Evolutionary conservation across 1,140 invertebrate genomes (phyloP), one percentile per base, ranked within the genome.

Genomic region (Heliconius himera): DNA sequence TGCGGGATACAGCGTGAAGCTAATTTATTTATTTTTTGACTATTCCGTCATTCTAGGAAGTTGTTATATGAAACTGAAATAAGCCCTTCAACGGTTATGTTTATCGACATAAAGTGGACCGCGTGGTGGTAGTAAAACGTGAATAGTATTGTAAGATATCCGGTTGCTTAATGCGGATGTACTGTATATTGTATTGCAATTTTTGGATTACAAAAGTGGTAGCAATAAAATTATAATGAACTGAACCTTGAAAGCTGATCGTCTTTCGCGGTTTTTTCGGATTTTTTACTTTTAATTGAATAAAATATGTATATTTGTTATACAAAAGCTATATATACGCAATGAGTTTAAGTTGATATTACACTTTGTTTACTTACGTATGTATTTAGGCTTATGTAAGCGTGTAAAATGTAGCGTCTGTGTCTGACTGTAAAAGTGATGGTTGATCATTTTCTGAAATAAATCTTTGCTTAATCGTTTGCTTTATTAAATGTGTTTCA

Each of bases 121-220:
- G 79, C 66, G 54, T 80, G 79, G 71, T 74, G 49, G 79, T 38
- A 81, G 78, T 83, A 83, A 81, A 81, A 79, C 73, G 60, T 46
- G 51, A 78, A 83, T 79, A 66, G 74, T 73, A 36, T 81, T 29
- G 26, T 66, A 29, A 26, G 22, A 29, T 22, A 66, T 66, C 60
- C 60, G 60, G 26, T 66, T 66, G 60, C 26, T 29, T 29, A n/a
- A 66, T 66, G 60, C 60, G 60, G 60, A 29, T 6, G 11, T 29
- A 66, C 60, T 66, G 11, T 13, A 26, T 66, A 16, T 29, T 16
- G 26, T 66, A 66, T 66, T 66, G 26, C 60, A 66, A 29, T n/a
- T 66, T 66, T 29, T 66, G n/a, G 13, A 66, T 66, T 29, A n/a
- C 22, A 29, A 66, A 66, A 66, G 26, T 66, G 26, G 11, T 16